Conservation (phyloP, 2,797 vertebrate species). For the Graptemys geographica region DNA sequence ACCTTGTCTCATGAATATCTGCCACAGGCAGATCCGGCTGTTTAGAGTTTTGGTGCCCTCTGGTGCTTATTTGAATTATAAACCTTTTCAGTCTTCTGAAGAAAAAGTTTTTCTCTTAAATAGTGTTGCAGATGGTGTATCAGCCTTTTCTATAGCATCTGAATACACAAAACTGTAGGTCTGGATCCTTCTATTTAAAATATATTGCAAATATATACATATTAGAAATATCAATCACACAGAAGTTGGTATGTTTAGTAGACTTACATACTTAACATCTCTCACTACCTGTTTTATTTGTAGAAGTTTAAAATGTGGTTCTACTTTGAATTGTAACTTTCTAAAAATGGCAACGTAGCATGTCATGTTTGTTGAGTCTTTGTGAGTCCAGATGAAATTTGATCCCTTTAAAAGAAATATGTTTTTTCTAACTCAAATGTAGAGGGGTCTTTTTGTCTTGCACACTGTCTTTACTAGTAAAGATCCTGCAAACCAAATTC, state of each 20-base stretch:
- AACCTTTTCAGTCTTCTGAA: background rate
- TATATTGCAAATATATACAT: background rate
- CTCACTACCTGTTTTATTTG: background rate
- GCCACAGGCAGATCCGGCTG: background rate
- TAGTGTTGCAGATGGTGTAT: background rate
- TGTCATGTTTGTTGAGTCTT: background rate
- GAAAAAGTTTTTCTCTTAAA: background rate
- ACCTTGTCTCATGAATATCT: background rate
- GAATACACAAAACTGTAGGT: background rate
- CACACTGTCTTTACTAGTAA: background rate
- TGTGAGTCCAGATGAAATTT: background rate
- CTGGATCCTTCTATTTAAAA: background rate
- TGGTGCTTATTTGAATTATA: conserved; percentile 43
- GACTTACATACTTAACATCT: background rate
- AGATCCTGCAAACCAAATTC: background rate
- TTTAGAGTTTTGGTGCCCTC: conserved; percentile 67
- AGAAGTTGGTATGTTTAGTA: background rate
- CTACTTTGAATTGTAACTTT: background rate
- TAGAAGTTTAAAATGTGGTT: background rate
- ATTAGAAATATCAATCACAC: background rate
- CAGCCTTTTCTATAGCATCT: background rate
- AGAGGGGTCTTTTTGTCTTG: background rate
- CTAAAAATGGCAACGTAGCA: background rate
- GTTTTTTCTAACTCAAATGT: background rate
- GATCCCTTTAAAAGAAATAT: background rate